Percentiles rank a stretch among this genome's conserved stretches.
These are phyloP conservation scores for Diaphora mendica DNA, from an alignment of 2,888 invertebrate species.

Conservation along the genomic window DNA sequence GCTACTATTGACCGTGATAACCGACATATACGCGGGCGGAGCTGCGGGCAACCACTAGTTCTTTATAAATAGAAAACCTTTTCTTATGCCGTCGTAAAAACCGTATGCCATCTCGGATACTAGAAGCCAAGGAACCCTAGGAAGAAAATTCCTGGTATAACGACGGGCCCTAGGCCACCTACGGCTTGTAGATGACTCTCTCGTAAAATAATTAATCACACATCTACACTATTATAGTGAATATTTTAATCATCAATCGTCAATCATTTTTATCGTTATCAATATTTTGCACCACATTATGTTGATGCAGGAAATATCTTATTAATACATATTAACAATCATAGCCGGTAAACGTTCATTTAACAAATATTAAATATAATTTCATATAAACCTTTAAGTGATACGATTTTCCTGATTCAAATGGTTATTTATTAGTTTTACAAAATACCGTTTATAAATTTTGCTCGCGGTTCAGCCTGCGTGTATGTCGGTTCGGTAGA, in stretches of 20 bases:
- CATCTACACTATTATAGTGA: neutral
- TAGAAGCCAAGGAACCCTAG: no score
- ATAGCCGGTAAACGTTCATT: constrained; percentile 11
- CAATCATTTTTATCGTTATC: neutral
- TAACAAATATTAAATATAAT: neutral
- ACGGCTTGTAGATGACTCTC: no score
- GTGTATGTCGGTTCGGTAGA: no score
- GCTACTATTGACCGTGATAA: no score
- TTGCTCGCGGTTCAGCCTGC: no score
- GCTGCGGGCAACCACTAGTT: no score
- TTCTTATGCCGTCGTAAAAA: no score
- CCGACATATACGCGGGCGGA: no score
- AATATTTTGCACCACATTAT: neutral
- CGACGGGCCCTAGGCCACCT: no score
- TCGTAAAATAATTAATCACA: neutral
- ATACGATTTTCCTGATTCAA: constrained; percentile 16
- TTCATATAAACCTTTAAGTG: neutral
- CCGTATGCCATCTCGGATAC: no score
- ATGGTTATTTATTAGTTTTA: neutral
- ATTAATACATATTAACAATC: constrained; percentile 3
- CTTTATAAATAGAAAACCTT: no score
- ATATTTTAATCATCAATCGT: neutral
- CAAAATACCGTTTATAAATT: neutral
- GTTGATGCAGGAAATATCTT: neutral
- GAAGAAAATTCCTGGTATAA: no score